Conservation (phyloP, 2,113 vertebrate genomes). For the Chloropsis cyanopogon region DNA sequence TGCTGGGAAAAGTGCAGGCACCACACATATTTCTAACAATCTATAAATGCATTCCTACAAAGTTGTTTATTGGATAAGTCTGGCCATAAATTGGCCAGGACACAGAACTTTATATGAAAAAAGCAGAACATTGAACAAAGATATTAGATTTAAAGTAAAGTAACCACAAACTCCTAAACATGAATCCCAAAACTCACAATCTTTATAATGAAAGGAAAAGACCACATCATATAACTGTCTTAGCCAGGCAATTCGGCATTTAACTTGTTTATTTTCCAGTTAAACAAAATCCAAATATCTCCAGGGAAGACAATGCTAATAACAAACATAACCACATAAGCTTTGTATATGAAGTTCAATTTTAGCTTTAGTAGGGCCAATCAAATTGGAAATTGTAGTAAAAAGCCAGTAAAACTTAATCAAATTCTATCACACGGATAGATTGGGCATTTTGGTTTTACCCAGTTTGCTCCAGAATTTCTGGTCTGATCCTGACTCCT, state of each 20-base stretch:
- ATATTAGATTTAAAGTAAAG: conserved; percentile 54
- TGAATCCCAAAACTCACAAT: conserved; percentile 45
- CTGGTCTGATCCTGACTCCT: background rate
- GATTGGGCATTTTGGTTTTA: conserved; percentile 35
- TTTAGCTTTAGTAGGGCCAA: conserved; percentile 55
- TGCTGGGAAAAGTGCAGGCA: conserved; percentile 29
- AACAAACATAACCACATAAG: conserved; percentile 56
- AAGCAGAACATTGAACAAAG: conserved; percentile 41
- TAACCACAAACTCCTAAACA: conserved; percentile 50
- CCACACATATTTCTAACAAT: conserved; percentile 56
- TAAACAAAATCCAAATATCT: conserved; percentile 66
- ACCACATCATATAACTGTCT: conserved; percentile 62
- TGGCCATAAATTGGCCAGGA: conserved; percentile 53
- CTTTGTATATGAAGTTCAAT: conserved; percentile 62
- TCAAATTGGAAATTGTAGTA: conserved; percentile 60
- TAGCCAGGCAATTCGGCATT: conserved; percentile 30
- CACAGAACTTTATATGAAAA: conserved; percentile 58
- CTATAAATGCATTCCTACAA: conserved; percentile 63
- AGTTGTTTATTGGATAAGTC: conserved; percentile 62
- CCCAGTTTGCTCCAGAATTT: conserved; percentile 9
- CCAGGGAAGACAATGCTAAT: conserved; percentile 63
- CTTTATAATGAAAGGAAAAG: conserved; percentile 54
- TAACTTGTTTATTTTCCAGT: conserved; percentile 66
- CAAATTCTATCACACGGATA: conserved; percentile 41
- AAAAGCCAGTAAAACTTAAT: conserved; percentile 61